These are phyloP conservation scores for Vollenhovia emeryi DNA, from an alignment of 1,140 invertebrate species.

Conservation along the genomic window DNA sequence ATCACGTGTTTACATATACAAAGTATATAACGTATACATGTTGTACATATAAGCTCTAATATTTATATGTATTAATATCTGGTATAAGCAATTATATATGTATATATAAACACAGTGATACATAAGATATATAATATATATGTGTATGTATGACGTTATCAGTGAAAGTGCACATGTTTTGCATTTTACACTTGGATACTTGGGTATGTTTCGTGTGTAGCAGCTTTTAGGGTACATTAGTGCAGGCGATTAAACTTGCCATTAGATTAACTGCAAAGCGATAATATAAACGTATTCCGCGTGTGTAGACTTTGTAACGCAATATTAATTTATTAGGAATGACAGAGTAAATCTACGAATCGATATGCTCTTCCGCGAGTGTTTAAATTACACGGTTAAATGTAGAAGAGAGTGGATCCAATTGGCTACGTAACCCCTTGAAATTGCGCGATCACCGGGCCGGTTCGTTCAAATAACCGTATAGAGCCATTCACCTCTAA, in stretches of 20 bases:
- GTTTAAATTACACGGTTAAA: conserved; percentile 32
- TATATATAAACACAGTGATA: too few species aligned
- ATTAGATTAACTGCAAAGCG: conserved; percentile 25
- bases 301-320: background rate
- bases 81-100: too few species aligned
- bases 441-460: background rate
- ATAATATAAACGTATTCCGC: conserved; percentile 32
- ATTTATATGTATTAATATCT: too few species aligned
- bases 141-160: background rate
- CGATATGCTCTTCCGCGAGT: conserved; percentile 57
- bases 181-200: background rate
- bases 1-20: too few species aligned
- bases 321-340: conserved; percentile 61
- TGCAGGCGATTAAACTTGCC: background rate
- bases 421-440: background rate
- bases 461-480: background rate
- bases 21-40: too few species aligned
- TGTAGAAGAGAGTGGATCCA: conserved; percentile 20
- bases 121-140: too few species aligned
- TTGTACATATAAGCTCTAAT: too few species aligned
- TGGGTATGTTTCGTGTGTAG: background rate
- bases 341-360: conserved; percentile 59
- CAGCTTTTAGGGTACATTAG: background rate
- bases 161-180: background rate
- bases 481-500: conserved; percentile 7